Conservation (phyloP, 2,113 vertebrate genomes). For the Anhinga anhinga region DNA sequence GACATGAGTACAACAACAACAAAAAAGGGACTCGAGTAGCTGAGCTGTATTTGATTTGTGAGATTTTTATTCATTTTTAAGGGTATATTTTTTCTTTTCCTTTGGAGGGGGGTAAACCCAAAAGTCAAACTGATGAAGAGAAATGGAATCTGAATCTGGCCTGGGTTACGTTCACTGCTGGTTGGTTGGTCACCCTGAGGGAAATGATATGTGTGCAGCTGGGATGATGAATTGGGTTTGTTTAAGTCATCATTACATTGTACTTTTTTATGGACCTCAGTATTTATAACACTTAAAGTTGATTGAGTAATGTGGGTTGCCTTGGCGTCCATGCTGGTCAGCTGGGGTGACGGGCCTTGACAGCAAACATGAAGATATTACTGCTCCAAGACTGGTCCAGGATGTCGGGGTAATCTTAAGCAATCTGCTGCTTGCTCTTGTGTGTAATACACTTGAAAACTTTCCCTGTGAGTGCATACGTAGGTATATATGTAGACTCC, state of each 20-base stretch:
- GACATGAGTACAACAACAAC: conserved; percentile 55
- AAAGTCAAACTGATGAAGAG: conserved; percentile 70
- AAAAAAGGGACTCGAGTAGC: not conserved
- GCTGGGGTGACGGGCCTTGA: conserved; percentile 86
- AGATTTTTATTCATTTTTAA: conserved; percentile 64
- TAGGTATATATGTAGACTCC: not conserved
- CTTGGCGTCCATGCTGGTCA: conserved; percentile 80
- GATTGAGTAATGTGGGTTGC: conserved; percentile 79
- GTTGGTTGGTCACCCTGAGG: conserved; percentile 77
- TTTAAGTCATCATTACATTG: conserved; percentile 89
- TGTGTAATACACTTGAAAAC: conserved; percentile 85
- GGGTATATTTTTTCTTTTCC: conserved; percentile 31
- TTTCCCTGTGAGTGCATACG: conserved; percentile 66
- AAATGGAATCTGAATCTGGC: conserved; percentile 58
- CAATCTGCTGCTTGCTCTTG: conserved; percentile 90
- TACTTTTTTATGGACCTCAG: conserved; percentile 86
- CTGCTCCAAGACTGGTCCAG: conserved; percentile 77
- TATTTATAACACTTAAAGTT: conserved; percentile 86
- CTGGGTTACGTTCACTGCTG: conserved; percentile 61
- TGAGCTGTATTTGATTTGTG: conserved; percentile 55
- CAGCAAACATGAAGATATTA: conserved; percentile 84
- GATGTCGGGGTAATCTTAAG: conserved; percentile 86
- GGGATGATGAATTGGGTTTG: conserved; percentile 88
- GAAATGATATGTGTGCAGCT: conserved; percentile 72
- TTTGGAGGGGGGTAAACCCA: conserved; percentile 19